Conservation (phyloP, 2,888 invertebrate species). For the Cheilosia vernalis region DNA sequence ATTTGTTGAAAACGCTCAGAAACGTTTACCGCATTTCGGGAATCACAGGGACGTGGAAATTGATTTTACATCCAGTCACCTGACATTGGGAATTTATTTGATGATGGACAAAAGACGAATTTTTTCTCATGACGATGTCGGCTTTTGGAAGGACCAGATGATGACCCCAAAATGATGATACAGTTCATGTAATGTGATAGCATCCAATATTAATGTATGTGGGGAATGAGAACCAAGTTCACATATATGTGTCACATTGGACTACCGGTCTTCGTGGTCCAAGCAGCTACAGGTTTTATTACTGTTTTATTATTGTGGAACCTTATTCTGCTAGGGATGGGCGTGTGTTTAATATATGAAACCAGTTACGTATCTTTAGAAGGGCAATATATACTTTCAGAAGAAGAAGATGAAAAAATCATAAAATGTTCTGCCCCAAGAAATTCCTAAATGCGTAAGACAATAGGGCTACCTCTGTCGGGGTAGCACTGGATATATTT, state of each 20-base stretch:
- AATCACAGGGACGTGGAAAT: slow-evolving; percentile 40
- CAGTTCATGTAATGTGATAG: slow-evolving; percentile 56
- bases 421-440: slow-evolving; percentile 52
- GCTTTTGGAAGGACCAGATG: slow-evolving; percentile 6
- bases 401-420: slow-evolving; percentile 50
- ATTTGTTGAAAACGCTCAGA: slow-evolving; percentile 13
- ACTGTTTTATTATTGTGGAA: slow-evolving; percentile 42
- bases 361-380: slow-evolving; percentile 35
- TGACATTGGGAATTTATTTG: slow-evolving; percentile 56
- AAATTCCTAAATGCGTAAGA: slow-evolving; percentile 39
- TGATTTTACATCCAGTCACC: slow-evolving; percentile 48
- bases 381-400: slow-evolving; percentile 18
- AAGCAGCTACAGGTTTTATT: slow-evolving; percentile 53
- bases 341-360: slow-evolving; percentile 38
- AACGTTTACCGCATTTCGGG: slow-evolving; percentile 10
- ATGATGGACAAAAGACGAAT: slow-evolving; percentile 24
- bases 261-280: slow-evolving; percentile 6
- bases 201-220: slow-evolving; percentile 45
- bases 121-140: slow-evolving; percentile 21
- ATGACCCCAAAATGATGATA: slow-evolving; percentile 48
- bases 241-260: slow-evolving; percentile 20
- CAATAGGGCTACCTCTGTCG: slow-evolving; percentile 5
- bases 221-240: slow-evolving; percentile 23
- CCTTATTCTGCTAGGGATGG: slow-evolving; percentile 1
- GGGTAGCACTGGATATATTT: slow-evolving; percentile 9